Evolutionary conservation across 2,888 invertebrate genomes (phyloP), one percentile per base, ranked within the genome.

Genomic region (Ormyrus nitidulus): DNA sequence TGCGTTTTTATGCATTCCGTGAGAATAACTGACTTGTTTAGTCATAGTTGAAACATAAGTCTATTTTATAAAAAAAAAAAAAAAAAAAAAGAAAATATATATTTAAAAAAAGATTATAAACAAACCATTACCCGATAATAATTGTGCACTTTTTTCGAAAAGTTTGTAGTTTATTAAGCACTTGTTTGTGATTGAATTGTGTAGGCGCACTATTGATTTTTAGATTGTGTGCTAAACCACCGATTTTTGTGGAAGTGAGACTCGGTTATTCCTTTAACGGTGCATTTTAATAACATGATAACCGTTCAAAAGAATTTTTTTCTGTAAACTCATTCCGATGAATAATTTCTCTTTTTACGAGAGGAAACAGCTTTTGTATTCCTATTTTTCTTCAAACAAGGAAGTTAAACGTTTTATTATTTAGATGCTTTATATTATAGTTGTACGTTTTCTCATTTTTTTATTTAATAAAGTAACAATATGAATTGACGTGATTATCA

Each of bases 391-490:
- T 65, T 65, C 8, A 71, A 58, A 54, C 53, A 77, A 13, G 44
- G 53, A 62, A 79, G 66, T 72, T 78, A n/a, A 54, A 71, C 59
- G 61, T 76, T 81, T 73, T 81, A 81, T 72, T 65, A 76, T 69
- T 79, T 81, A 79, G 68, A 81, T 79, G 64, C 72, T 81, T 79
- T 81, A 79, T 79, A 81, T 69, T 79, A 56, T 81, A 81, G 79
- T 69, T 81, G 73, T 79, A 78, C 19, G 58, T 81, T 81, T 68
- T 75, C 49, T 73, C n/a, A 56, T 59, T 81, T 81, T 81, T 69
- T 81, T 75, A 76, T 73, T 65, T 66, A 81, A 81, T 81, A 81
- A 81, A 81, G 73, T 72, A 77, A 77, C 10, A 61, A 64, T 58
- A 48, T 51, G 64, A 5, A 10, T 64, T 59, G 9, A 48, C 6